Evolutionary conservation across 2,888 invertebrate genomes (phyloP).

Genomic region (Hipparchia sbordonii): DNA sequence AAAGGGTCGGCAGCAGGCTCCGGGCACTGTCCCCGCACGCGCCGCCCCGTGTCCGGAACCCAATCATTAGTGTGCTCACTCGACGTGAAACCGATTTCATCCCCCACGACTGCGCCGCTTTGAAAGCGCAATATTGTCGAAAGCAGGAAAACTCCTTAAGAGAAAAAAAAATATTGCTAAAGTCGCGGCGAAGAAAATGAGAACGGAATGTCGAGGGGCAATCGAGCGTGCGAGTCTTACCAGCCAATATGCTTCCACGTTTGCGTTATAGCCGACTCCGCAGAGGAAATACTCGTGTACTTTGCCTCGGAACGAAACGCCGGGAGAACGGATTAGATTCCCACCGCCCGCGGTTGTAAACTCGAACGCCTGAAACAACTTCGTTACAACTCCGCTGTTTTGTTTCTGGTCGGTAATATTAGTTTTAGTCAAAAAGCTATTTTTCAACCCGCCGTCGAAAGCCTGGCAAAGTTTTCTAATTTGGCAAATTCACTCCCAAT

Average conservation of each 20-base stretch:
- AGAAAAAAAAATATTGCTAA: constrained; percentile 70
- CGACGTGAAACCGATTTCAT: constrained; percentile 80
- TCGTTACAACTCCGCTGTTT: constrained; percentile 78
- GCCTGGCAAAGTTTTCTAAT: constrained; percentile 80
- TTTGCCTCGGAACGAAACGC: constrained; percentile 58
- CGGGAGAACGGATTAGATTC: constrained; percentile 50
- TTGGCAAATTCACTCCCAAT: constrained; percentile 74
- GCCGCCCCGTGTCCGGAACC: constrained; percentile 71
- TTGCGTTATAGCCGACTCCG: constrained; percentile 68
- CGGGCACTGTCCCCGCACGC: constrained; percentile 47
- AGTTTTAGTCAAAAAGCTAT: constrained; percentile 81
- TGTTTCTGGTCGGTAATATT: constrained; percentile 78
- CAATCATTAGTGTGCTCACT: constrained; percentile 82
- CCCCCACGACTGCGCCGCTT: constrained; percentile 70
- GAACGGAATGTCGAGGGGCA: constrained; percentile 72
- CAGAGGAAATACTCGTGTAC: constrained; percentile 48
- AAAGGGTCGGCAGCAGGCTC: constrained; percentile 60
- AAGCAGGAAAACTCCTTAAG: constrained; percentile 77
- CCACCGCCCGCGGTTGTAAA: constrained; percentile 71
- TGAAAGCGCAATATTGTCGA: constrained; percentile 81
- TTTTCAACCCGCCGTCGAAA: constrained; percentile 76
- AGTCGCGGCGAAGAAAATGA: constrained; percentile 73
- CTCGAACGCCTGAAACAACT: constrained; percentile 72
- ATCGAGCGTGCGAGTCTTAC: constrained; percentile 71
- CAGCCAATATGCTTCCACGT: constrained; percentile 70